These are phyloP conservation scores for Ovis canadensis DNA, from an alignment of 2,113 vertebrate genomes.

Conservation along the genomic window DNA sequence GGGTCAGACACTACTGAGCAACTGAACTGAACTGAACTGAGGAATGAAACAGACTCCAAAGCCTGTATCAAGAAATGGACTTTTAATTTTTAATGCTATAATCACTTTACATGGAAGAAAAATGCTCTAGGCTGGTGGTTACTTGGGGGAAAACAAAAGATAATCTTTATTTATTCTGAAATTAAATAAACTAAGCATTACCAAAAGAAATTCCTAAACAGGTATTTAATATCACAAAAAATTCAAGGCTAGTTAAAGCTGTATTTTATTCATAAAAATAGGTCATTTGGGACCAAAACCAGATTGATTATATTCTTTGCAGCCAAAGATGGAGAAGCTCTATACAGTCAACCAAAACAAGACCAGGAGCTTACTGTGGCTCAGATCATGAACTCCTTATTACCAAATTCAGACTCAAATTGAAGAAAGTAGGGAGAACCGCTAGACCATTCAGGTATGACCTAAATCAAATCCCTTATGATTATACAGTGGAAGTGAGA, in stretches of 20 bases:
- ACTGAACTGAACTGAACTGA: background rate
- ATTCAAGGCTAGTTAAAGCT: background rate
- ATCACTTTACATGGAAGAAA: background rate
- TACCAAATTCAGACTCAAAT: too few species aligned
- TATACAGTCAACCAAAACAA: too few species aligned
- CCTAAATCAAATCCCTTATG: too few species aligned
- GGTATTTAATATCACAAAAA: background rate
- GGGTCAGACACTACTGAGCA: background rate
- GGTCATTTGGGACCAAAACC: background rate
- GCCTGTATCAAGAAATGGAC: background rate
- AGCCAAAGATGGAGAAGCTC: too few species aligned
- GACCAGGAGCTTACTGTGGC: too few species aligned
- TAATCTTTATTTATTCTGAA: background rate
- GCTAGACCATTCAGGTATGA: too few species aligned
- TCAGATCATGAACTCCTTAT: too few species aligned
- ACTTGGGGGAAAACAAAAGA: background rate
- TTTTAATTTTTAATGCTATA: slow-evolving; percentile 21
- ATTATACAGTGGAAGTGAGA: too few species aligned
- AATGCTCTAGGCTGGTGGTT: background rate
- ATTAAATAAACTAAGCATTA: background rate
- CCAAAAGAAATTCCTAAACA: background rate
- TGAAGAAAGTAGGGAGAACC: too few species aligned
- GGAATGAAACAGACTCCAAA: background rate
- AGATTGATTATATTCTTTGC: too few species aligned
- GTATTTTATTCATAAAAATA: background rate